Base-by-base conservation (phyloP, 2,797 vertebrate genomes). In the Dendrocincla fuliginosa region DNA sequence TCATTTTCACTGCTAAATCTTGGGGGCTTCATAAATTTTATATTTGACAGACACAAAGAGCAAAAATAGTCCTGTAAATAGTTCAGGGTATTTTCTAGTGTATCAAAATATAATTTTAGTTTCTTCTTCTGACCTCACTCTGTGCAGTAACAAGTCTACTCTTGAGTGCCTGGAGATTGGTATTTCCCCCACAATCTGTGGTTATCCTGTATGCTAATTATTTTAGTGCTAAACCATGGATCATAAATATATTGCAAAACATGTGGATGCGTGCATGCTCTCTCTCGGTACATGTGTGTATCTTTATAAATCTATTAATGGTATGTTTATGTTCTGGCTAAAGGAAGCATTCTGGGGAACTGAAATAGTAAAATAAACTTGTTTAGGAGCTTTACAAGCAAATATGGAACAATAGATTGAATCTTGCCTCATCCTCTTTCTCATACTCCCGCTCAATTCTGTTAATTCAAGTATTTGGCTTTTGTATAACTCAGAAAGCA, bases 231-330 rank as follows among this genome's bases (percentile, higher is more conserved):
- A 11, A 82, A 53, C 65, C 19, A 19, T 1, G 1, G 35, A n/a
- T 82, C 28, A 50, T 81, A 47, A 88, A 50, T 68, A 30, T 20
- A 25, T 46, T 84, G 30, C 55, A 84, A 90, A 86, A 69, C 19
- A n/a, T 13, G 19, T 91, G 70, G 23, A 16, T 2, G 0, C 20
- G 30, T 0, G 0, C 6, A 11, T 22, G 5, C 23, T 42, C 22
- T 65, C 19, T 83, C 28, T 56, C 1, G 50, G 13, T 80, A 30
- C 14, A 9, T 47, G 11, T 30, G 12, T 70, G 12, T 61, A 9
- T 88, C 59, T 86, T 78, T 90, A 71, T 74, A 47, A 6, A 73
- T 69, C 47, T 52, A 23, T 53, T 84, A 64, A 61, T 59, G 42
- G 15, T 61, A 18, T 49, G 32, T 49, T 93, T 94, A 33, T 89